Evolutionary conservation across 2,888 invertebrate genomes (phyloP).

Genomic region (Dicyrtoma fusca): DNA sequence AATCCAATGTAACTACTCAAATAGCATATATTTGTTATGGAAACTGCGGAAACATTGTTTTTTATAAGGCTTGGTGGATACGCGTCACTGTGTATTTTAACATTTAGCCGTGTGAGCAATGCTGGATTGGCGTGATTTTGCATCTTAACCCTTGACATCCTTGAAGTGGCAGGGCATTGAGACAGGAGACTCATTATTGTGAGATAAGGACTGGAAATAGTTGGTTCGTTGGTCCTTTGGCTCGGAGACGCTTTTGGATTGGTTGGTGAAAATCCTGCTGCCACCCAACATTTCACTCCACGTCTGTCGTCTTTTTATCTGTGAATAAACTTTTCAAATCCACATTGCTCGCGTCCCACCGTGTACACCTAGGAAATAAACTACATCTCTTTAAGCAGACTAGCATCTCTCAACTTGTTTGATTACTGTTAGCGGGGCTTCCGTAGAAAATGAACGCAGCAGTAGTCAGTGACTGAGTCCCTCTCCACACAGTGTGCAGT

Average conservation of each 20-base stretch:
- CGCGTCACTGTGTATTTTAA: too few relatives aligned
- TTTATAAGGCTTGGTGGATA: too few relatives aligned
- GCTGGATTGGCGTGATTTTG: too few relatives aligned
- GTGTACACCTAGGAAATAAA: not conserved
- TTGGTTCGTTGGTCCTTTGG: conserved; percentile 4
- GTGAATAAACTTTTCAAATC: too few relatives aligned
- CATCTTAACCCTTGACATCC: not conserved
- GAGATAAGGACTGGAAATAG: conserved; percentile 7
- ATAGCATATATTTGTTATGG: too few relatives aligned
- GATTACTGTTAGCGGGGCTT: conserved; percentile 2
- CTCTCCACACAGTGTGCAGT: too few relatives aligned
- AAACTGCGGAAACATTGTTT: too few relatives aligned
- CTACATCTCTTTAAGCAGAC: not conserved
- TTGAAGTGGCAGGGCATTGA: not conserved
- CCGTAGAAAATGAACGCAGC: not conserved
- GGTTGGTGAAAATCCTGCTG: not conserved
- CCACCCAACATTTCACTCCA: conserved; percentile 19
- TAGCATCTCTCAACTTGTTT: conserved; percentile 4
- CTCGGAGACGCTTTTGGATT: not conserved
- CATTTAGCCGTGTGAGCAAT: too few relatives aligned
- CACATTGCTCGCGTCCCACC: not conserved
- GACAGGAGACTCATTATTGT: conserved; percentile 18
- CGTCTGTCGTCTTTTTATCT: conserved; percentile 5
- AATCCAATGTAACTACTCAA: too few relatives aligned
- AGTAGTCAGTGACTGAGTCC: not conserved